Conservation (phyloP, 2,888 invertebrate genomes). For the Agonopterix subpropinquella region DNA sequence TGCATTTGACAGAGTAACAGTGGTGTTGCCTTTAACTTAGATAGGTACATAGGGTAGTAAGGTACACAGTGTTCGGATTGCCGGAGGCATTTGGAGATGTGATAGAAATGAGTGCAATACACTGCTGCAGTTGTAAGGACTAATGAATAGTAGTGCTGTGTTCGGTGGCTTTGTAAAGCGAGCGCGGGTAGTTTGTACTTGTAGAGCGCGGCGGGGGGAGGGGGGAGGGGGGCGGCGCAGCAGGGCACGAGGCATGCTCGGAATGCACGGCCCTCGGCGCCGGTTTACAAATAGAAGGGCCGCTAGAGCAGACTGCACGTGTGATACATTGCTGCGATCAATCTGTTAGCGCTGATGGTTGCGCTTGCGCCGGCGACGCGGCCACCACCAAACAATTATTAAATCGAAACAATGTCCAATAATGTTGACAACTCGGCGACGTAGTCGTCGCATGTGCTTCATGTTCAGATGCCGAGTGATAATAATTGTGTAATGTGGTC, state of each 20-base stretch:
- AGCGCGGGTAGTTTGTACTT: slow-evolving; percentile 12
- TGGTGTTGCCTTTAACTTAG: slow-evolving; percentile 43
- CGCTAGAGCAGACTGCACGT: slow-evolving; percentile 66
- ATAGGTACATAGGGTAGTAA: no score
- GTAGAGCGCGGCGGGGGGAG: slow-evolving; percentile 17
- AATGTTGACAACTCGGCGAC: neutral
- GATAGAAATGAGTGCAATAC: slow-evolving; percentile 8
- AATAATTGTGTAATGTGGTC: no score
- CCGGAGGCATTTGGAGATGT: neutral
- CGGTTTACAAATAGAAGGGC: slow-evolving; percentile 75
- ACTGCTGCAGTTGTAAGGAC: slow-evolving; percentile 2
- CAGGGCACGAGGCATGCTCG: slow-evolving; percentile 60
- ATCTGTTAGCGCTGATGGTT: slow-evolving; percentile 62
- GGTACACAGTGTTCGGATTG: slow-evolving; percentile 21
- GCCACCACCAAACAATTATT: neutral
- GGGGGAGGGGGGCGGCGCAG: slow-evolving; percentile 18
- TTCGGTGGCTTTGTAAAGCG: slow-evolving; percentile 26
- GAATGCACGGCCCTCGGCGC: slow-evolving; percentile 72
- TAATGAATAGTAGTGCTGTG: neutral
- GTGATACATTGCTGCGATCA: slow-evolving; percentile 67
- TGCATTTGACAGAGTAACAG: slow-evolving; percentile 48
- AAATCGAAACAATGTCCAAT: no score
- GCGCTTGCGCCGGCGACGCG: slow-evolving; percentile 31
- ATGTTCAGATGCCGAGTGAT: no score
- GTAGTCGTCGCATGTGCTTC: neutral